Evolutionary conservation across 2,113 vertebrate genomes (phyloP).

Genomic region (Anoura caudifer): DNA sequence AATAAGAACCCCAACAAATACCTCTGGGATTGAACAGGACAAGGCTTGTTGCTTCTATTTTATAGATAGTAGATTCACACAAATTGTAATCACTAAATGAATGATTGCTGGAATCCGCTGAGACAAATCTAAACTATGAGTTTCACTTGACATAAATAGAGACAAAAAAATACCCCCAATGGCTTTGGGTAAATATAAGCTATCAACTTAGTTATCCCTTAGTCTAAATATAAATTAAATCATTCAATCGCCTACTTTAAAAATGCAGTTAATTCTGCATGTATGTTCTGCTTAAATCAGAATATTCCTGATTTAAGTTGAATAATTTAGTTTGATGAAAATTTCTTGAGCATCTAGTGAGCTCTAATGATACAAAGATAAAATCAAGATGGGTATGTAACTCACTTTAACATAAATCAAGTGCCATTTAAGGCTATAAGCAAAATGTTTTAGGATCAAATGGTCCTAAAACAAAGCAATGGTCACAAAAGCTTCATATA

Average conservation of each 20-base stretch:
- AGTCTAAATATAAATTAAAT: neutral
- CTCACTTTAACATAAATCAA: neutral
- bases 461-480: too few relatives aligned
- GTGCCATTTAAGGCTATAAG: neutral
- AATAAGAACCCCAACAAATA: neutral
- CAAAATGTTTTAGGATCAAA: neutral
- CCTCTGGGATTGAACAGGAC: neutral
- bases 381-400: neutral
- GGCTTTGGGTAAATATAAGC: neutral
- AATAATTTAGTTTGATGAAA: neutral
- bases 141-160: neutral
- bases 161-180: neutral
- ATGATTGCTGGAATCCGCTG: neutral
- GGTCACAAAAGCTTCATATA: neutral
- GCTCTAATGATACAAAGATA: neutral
- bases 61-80: neutral
- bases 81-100: neutral
- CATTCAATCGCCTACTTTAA: neutral
- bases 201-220: neutral
- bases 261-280: neutral
- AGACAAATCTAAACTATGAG: neutral
- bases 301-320: neutral
- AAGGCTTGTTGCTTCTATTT: neutral
- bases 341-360: neutral
- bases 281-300: neutral